These are phyloP conservation scores for Venustaconcha ellipsiformis DNA, from an alignment of 1,140 invertebrate species.

Conservation along the genomic window DNA sequence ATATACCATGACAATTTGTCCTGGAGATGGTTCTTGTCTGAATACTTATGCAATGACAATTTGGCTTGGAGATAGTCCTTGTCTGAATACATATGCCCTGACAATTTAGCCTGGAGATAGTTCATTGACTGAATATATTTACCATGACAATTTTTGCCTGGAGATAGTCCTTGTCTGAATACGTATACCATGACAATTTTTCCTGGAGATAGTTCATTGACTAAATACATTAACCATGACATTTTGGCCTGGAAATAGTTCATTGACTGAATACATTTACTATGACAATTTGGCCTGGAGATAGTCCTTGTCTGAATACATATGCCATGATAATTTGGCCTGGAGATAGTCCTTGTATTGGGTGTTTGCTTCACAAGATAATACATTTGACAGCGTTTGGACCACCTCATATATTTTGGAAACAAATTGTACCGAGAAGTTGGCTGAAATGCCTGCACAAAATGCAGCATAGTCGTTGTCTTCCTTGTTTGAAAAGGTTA, in stretches of 20 bases:
- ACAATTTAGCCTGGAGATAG: no score
- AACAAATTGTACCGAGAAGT: conserved; percentile 9
- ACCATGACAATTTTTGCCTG: conserved; percentile 12
- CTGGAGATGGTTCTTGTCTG: no score
- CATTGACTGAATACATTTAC: no score
- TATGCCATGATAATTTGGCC: neutral
- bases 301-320: no score
- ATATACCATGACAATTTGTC: no score
- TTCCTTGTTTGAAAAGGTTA: conserved; percentile 11
- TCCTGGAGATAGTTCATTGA: neutral
- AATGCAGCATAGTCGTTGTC: conserved; percentile 18
- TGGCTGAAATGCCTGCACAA: conserved; percentile 5
- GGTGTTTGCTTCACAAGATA: neutral
- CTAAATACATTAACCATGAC: no score
- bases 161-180: neutral
- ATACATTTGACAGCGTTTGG: conserved; percentile 15
- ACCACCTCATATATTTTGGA: conserved; percentile 13
- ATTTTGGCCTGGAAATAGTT: no score
- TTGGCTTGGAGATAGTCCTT: no score
- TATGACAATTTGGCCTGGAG: no score
- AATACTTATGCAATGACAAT: no score
- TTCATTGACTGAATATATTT: no score
- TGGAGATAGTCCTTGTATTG: neutral
- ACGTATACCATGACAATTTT: neutral
- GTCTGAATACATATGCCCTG: no score